Conservation (phyloP, 2,797 vertebrate species). For the Acanthopagrus latus region DNA sequence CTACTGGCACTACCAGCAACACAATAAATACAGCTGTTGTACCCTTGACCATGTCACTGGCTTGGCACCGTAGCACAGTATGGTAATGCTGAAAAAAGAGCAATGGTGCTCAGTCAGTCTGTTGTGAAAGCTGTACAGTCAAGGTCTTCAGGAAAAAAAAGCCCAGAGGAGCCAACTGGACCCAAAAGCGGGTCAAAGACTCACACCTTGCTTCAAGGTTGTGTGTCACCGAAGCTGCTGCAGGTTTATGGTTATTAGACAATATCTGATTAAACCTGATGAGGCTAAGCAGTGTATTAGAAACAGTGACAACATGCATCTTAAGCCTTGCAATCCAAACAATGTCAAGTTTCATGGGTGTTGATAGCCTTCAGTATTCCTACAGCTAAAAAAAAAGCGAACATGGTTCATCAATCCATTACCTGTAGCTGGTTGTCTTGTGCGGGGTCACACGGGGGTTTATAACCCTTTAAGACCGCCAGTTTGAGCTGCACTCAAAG, state of each 20-base stretch:
- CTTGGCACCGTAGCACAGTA: conserved; percentile 62
- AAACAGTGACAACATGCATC: neutral
- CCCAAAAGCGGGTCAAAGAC: conserved; percentile 7
- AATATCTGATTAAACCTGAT: neutral
- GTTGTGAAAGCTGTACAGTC: conserved; percentile 38
- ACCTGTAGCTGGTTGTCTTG: neutral
- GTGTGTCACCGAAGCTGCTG: neutral
- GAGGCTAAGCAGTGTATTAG: neutral
- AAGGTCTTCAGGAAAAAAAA: conserved; percentile 32
- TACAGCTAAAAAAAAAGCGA: neutral
- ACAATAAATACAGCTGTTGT: conserved; percentile 74
- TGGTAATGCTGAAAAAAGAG: conserved; percentile 53
- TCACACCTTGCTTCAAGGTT: conserved; percentile 16
- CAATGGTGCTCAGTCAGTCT: conserved; percentile 41
- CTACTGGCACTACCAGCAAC: conserved; percentile 67
- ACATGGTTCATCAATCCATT: neutral
- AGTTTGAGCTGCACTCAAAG: no score
- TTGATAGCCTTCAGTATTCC: neutral
- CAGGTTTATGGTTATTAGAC: conserved; percentile 5
- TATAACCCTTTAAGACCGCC: neutral
- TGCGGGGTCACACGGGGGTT: neutral
- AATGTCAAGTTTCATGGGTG: neutral
- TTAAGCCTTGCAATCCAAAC: neutral
- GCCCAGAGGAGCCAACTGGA: conserved; percentile 24
- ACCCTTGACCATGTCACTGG: conserved; percentile 63